Base-by-base conservation (phyloP, 2,888 invertebrate genomes). In the Eupithecia subumbrata region DNA sequence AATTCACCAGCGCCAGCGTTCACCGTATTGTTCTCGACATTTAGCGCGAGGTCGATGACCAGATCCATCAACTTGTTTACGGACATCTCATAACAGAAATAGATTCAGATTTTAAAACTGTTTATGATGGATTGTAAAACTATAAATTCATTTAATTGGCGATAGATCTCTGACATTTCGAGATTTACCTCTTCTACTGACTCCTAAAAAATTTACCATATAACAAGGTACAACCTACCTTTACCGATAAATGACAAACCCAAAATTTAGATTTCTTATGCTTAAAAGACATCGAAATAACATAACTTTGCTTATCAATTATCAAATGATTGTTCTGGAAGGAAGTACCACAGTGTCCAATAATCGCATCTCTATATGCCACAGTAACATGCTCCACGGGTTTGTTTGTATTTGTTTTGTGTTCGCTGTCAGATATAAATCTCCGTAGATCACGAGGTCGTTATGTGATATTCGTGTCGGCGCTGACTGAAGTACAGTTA, bases 391-490 rank as follows among this genome's bases (percentile, higher is more conserved):
- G 34, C 60, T 25, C 69, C 71, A 71, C 73, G 71, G 76, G 74
- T 80, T 79, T 72, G 74, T 80, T 79, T 72, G 79, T 82, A 79
- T 82, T 79, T 82, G 80, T 80, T 77, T 88, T 85, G 85, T 82
- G 86, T 86, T 85, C 80, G 84, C 85, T 90, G 91, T 91, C 90
- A 89, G 91, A 91, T 92, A 92, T 92, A 94, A 93, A 94, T 94
- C 93, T 92, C 88, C 85, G 85, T 85, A 90, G 92, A 93, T 93
- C 92, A 93, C 92, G 93, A 93, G 92, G 91, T 91, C 88, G 92
- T 92, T 94, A 94, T 93, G 93, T 92, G 90, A 92, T 92, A 93
- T 92, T 94, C 92, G 93, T 93, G 94, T 93, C 93, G 91, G 89
- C 91, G 91, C 90, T 88, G 89, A 85, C 90, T 89, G 85, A 87